A percentile compares a stretch with the other conserved stretches of the same genome.
Evolutionary conservation across 2,888 invertebrate species (phyloP).

Genomic region (Ophion slaviceki): DNA sequence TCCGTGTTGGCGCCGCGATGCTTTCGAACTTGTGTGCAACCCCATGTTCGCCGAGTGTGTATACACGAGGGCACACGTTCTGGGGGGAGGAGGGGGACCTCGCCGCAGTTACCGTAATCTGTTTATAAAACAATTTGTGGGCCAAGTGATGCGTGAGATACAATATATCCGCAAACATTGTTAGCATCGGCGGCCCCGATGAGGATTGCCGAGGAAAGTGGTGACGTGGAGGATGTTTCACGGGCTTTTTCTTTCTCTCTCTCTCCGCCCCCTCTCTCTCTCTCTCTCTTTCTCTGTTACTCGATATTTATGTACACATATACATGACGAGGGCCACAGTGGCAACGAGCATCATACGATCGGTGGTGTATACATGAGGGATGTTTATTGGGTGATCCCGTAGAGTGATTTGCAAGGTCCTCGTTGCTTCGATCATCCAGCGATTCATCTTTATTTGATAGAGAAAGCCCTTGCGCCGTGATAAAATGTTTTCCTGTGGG

Average conservation of each 20-base stretch:
- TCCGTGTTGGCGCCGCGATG: conserved; percentile 40
- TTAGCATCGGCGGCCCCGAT: conserved; percentile 83
- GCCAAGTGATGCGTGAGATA: conserved; percentile 88
- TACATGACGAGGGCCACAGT: conserved; percentile 36
- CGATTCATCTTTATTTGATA: conserved; percentile 69
- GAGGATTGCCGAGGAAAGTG: conserved; percentile 81
- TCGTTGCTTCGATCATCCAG: conserved; percentile 54
- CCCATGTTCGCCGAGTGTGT: conserved; percentile 40
- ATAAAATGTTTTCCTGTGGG: conserved; percentile 58
- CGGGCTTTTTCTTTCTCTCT: conserved; percentile 27
- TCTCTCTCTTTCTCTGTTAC: not conserved
- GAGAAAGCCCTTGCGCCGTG: conserved; percentile 47
- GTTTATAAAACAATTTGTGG: conserved; percentile 92
- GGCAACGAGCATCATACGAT: conserved; percentile 17
- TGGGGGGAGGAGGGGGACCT: conserved; percentile 84
- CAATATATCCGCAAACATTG: conserved; percentile 84
- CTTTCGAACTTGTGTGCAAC: conserved; percentile 33
- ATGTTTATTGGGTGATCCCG: conserved; percentile 32
- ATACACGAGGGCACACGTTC: conserved; percentile 69
- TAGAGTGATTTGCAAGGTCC: conserved; percentile 59
- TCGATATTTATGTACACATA: not conserved
- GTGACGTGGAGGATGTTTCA: conserved; percentile 64
- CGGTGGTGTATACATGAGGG: conserved; percentile 5
- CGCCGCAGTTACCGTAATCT: conserved; percentile 88
- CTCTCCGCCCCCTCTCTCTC: not conserved